Evolutionary conservation across 1,140 invertebrate species (phyloP), one percentile per base, ranked within the genome.

Genomic region (Halotydeus destructor): DNA sequence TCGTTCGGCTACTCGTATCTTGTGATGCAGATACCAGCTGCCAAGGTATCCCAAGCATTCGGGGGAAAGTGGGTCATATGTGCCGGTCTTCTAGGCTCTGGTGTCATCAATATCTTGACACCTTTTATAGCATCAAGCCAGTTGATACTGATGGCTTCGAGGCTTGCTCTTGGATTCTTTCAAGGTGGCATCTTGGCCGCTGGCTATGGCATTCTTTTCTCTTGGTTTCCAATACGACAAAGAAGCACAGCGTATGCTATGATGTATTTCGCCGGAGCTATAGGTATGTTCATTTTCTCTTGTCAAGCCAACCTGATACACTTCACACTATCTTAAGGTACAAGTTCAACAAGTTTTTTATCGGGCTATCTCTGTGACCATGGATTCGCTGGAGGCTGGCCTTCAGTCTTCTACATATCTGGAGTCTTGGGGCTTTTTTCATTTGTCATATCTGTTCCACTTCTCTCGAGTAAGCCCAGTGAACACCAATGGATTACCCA

Each of bases 1-100:
- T 70, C 77, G 12, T 86, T 85, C 55, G 85, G 84, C 56, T 80
- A 75, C 71, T 80, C 82, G 3, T 85, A 85, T 53, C 66, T 83
- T 36, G 59, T 79, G 0, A 77, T 77, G 0, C 75, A 88, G 60
- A 62, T 88, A 34, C 80, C 83, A 0, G 78, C 78, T 27, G 81
- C 75, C 1, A 65, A 75, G 40, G 58, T 84, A 38, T 72, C 78
- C 0, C 79, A 84, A 60, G 56, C 71, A 24, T 69, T 75, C 50
- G 80, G 78, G 5, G 78, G 76, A 1, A 84, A 82, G 62, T 35
- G 23, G 23, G 21, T 47, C 26, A 78, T 84, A 68, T 73, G 14
- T 11, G 30, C 21, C 11, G 46, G 48, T 25, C 35, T 49, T 5
- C 14, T 28, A n/a, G 16, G 25, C 5, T 37, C 48, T 4, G 34